Percentiles rank a stretch among this genome's conserved stretches.
These are phyloP conservation scores for Drosophila nr. medialis DNA, from an alignment of 2,888 invertebrate genomes.

Conservation along the genomic window DNA sequence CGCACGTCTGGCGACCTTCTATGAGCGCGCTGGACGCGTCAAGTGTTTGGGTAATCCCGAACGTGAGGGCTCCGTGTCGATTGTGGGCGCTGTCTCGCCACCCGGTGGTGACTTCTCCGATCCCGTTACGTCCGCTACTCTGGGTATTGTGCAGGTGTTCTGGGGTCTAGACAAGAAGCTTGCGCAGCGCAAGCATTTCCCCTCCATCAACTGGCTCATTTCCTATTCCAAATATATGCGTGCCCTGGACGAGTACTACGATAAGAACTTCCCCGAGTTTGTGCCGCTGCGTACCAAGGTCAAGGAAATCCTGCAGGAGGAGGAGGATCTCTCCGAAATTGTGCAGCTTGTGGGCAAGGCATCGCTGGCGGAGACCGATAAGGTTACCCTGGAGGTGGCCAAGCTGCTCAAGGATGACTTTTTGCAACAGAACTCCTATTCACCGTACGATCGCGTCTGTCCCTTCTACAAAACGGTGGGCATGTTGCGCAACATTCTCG, in stretches of 20 bases:
- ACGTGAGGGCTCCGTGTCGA: conserved; percentile 98
- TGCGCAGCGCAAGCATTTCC: conserved; percentile 99
- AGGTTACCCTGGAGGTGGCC: conserved; percentile 99
- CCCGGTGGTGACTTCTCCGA: conserved; percentile 99
- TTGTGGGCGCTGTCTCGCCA: conserved; percentile 99
- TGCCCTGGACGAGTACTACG: conserved; percentile 99
- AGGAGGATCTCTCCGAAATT: conserved; percentile 99
- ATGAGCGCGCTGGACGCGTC: conserved; percentile 99
- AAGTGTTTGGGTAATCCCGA: conserved; percentile 98
- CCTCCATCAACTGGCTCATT: conserved; percentile 99
- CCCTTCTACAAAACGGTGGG: conserved; percentile 99
- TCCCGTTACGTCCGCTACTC: conserved; percentile 99
- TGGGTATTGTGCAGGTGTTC: conserved; percentile 99
- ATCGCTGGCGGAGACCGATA: conserved; percentile 98
- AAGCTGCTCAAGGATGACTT: conserved; percentile 99
- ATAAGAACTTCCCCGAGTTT: conserved; percentile 98
- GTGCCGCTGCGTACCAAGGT: conserved; percentile 97
- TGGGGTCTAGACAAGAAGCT: conserved; percentile 99
- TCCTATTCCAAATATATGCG: conserved; percentile 99
- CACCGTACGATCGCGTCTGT: conserved; percentile 97
- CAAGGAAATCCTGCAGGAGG: conserved; percentile 98
- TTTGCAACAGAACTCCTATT: conserved; percentile 99
- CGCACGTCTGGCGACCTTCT: conserved; percentile 98
- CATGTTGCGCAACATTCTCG: conserved; percentile 98
- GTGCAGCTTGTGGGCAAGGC: conserved; percentile 99